phyloP scores from a whole-genome alignment of 2,888 invertebrate genomes.

The Plebejus anna region DNA sequence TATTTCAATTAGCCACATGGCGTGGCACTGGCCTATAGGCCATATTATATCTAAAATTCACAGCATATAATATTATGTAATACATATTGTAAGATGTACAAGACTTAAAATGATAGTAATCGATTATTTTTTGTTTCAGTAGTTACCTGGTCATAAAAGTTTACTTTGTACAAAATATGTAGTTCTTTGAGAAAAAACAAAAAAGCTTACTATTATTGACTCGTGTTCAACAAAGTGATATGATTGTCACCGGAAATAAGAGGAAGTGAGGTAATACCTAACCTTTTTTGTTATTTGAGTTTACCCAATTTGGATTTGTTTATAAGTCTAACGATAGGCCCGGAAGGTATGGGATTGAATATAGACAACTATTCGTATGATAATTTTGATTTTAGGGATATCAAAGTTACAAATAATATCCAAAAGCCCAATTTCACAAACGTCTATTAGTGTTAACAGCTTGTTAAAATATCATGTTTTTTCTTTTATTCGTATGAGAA shows the following conservation, averaged over 20 bases:
- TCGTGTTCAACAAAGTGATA: neutral
- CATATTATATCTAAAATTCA: too few relatives aligned
- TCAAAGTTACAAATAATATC: neutral
- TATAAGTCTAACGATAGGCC: neutral
- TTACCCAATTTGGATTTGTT: conserved; percentile 1
- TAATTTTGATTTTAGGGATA: neutral
- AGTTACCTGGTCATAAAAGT: neutral
- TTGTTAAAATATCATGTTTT: too few relatives aligned
- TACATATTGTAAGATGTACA: too few relatives aligned
- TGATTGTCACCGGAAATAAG: conserved; percentile 5
- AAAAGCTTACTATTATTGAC: neutral
- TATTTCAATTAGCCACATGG: too few relatives aligned
- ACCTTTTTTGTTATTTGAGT: neutral
- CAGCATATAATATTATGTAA: too few relatives aligned
- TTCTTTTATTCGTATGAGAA: too few relatives aligned
- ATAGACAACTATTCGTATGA: neutral
- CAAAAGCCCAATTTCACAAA: too few relatives aligned
- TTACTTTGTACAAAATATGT: neutral
- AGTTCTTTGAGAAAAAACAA: neutral
- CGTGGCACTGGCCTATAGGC: too few relatives aligned
- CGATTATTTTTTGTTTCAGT: too few relatives aligned
- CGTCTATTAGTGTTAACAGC: too few relatives aligned
- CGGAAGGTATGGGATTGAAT: neutral
- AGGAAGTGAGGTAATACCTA: neutral
- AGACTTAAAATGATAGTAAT: too few relatives aligned